Evolutionary conservation across 2,113 vertebrate genomes (phyloP).

Genomic region (Syngnathus scovelli): DNA sequence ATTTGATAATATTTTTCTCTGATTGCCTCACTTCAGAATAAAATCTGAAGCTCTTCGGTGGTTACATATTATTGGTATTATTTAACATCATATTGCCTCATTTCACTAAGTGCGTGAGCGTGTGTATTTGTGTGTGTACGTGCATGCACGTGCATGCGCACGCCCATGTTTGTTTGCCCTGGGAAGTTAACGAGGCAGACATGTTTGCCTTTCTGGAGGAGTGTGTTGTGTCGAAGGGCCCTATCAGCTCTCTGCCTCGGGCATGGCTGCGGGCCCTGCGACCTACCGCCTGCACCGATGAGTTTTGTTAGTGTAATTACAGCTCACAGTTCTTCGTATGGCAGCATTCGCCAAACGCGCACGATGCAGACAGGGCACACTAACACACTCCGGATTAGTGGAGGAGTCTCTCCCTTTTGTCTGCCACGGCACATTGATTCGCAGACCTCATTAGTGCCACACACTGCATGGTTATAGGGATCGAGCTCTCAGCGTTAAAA

Average conservation of each 20-base stretch:
- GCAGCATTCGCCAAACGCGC: slow-evolving; percentile 52
- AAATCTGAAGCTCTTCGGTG: slow-evolving; percentile 33
- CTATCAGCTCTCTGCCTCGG: slow-evolving; percentile 69
- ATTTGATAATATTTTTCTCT: neutral
- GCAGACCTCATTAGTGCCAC: slow-evolving; percentile 70
- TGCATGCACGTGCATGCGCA: neutral
- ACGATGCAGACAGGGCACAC: slow-evolving; percentile 17
- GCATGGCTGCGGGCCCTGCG: slow-evolving; percentile 67
- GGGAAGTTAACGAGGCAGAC: slow-evolving; percentile 62
- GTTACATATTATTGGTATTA: slow-evolving; percentile 59
- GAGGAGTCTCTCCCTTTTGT: slow-evolving; percentile 50
- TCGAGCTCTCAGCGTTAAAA: slow-evolving; percentile 65
- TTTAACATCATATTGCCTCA: slow-evolving; percentile 66
- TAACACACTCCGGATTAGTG: slow-evolving; percentile 42
- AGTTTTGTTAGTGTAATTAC: slow-evolving; percentile 74
- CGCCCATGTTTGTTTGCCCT: slow-evolving; percentile 48
- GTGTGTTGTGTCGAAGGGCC: slow-evolving; percentile 70
- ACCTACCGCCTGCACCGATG: slow-evolving; percentile 64
- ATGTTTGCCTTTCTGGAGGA: slow-evolving; percentile 59
- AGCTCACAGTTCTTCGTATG: slow-evolving; percentile 52
- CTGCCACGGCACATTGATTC: slow-evolving; percentile 63
- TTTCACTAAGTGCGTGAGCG: slow-evolving; percentile 23
- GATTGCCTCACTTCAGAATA: neutral
- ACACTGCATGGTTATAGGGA: slow-evolving; percentile 65
- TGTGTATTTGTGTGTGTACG: slow-evolving; percentile 21